These are phyloP conservation scores for Valencia hispanica DNA, from an alignment of 2,797 vertebrate species.

Conservation along the genomic window DNA sequence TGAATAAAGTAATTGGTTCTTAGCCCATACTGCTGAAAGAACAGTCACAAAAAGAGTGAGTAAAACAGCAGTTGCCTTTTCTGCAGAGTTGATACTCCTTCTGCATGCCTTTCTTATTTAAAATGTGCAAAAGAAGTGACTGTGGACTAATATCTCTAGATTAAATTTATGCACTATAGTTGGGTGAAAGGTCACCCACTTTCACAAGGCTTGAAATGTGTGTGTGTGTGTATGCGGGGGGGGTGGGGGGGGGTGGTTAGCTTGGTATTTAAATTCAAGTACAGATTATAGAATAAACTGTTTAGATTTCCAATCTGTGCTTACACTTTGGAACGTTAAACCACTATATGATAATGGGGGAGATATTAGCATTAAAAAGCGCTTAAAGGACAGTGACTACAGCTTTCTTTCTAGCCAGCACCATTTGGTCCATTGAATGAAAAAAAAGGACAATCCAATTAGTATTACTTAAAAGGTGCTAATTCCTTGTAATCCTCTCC, in stretches of 20 bases:
- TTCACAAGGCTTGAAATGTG: no score
- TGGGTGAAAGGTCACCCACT: no score
- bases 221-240: no score
- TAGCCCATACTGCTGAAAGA: background rate
- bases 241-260: no score
- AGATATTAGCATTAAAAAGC: background rate
- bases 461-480: constrained; percentile 16
- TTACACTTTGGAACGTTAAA: background rate
- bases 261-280: background rate
- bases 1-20: background rate
- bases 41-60: background rate
- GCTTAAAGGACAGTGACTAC: background rate
- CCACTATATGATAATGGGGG: background rate
- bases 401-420: background rate
- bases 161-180: background rate
- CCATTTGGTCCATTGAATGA: constrained; percentile 10
- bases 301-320: background rate
- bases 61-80: background rate
- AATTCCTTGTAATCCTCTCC: constrained; percentile 51
- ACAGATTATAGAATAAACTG: background rate
- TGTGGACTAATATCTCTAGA: background rate
- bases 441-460: constrained; percentile 29
- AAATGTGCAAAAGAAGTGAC: background rate
- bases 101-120: background rate
- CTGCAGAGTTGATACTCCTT: background rate